Percentiles rank a stretch among this genome's conserved stretches.
These are phyloP conservation scores for Aphelinus atriplicis DNA, from an alignment of 1,140 invertebrate species.

Conservation along the genomic window DNA sequence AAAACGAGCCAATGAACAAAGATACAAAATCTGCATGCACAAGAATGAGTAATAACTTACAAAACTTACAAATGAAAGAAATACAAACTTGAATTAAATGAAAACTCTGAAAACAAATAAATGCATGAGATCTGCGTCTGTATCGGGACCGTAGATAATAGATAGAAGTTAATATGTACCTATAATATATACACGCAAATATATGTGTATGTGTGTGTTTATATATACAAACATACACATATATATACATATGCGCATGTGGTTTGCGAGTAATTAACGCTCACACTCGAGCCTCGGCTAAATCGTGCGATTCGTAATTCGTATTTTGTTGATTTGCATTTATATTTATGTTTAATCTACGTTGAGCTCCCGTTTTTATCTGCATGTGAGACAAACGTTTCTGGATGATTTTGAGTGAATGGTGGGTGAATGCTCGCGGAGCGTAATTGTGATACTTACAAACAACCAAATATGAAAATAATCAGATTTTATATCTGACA, in stretches of 20 bases:
- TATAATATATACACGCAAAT: slow-evolving; percentile 2
- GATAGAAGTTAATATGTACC: slow-evolving; percentile 45
- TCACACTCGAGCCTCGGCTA: slow-evolving; percentile 25
- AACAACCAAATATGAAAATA: slow-evolving; percentile 17
- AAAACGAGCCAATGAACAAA: slow-evolving; percentile 31
- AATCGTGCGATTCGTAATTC: slow-evolving; percentile 4
- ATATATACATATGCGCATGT: slow-evolving; percentile 39
- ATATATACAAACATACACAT: neutral
- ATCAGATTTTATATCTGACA: neutral
- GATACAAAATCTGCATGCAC: neutral
- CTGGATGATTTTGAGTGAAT: slow-evolving; percentile 3
- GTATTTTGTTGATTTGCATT: slow-evolving; percentile 17
- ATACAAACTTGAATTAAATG: neutral
- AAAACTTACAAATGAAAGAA: neutral
- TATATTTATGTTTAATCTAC: slow-evolving; percentile 3
- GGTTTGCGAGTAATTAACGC: slow-evolving; percentile 2
- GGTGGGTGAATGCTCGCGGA: neutral
- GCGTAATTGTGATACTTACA: slow-evolving; percentile 8
- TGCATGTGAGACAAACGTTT: neutral
- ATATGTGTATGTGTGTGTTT: too few relatives aligned
- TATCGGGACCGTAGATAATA: slow-evolving; percentile 49
- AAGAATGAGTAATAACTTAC: neutral
- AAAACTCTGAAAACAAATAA: slow-evolving; percentile 17
- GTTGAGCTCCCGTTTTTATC: neutral
- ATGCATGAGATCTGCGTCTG: slow-evolving; percentile 46